Evolutionary conservation across 2,113 vertebrate species (phyloP), one percentile per base, ranked within the genome.

Genomic region (Tupaia tana): DNA sequence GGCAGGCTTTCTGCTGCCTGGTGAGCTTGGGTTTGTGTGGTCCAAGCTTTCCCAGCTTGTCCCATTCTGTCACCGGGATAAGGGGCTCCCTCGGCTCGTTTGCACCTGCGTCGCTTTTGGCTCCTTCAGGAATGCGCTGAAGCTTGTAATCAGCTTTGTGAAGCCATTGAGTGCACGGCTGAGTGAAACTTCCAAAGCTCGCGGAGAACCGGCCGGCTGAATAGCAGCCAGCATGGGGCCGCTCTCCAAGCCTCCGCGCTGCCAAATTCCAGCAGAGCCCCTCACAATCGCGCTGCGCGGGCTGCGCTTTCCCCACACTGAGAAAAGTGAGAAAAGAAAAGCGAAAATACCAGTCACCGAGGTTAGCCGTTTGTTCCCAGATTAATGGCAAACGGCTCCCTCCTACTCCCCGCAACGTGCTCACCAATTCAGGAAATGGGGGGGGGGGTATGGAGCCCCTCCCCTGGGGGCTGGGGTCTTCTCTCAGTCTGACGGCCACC

Each of bases 121-220:
- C 99, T 99, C 99, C 99, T 99, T 99, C 99, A 99, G 99, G 99
- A 99, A 99, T 99, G 99, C 99, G 99, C 99, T 99, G 99, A 99
- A 99, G 99, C 99, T 99, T 99, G 99, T 99, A 99, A 99, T 99
- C 99, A 99, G 99, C 99, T 99, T 99, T 99, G 99, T 99, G 99
- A 99, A 98, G 99, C 99, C 99, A 99, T 99, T 99, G 99, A 99
- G 99, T 98, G 99, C 99, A 99, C 98, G 99, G 99, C 99, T 99
- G 99, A 99, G 98, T 99, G 99, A 98, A 99, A 99, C 99, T 99
- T 99, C 98, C 99, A 99, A 99, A 99, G 99, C 99, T 99, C 99
- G 99, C 99, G 99, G 99, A 99, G 98, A 98, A 98, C 99, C 97
- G 99, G 99, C 98, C 98, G 96, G 98, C 98, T 99, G 99, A 99